Percentiles rank a stretch among this genome's conserved stretches.
These are phyloP conservation scores for Tauraco hartlaubi DNA, from an alignment of 2,797 vertebrate genomes.

Conservation along the genomic window DNA sequence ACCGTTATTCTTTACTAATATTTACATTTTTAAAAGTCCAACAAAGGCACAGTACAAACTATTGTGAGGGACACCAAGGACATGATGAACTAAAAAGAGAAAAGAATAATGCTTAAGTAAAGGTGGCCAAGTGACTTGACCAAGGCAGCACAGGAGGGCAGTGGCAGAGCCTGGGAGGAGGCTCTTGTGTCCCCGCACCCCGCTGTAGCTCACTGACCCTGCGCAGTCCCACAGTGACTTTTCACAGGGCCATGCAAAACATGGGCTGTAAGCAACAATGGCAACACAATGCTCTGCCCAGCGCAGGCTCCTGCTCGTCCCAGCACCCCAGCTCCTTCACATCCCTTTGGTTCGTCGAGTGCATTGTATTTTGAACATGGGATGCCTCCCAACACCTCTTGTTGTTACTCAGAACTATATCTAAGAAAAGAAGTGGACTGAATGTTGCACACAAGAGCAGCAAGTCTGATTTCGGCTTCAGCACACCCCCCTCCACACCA, in stretches of 20 bases:
- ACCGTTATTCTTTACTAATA: not conserved
- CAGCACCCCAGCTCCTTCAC: not conserved
- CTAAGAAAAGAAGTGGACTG: not conserved
- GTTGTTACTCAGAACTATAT: not conserved
- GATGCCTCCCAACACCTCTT: not conserved
- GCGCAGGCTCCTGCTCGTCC: not conserved
- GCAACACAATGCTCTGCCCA: not conserved
- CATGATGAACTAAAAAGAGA: not conserved
- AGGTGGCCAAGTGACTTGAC: not conserved
- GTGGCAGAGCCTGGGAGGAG: not conserved
- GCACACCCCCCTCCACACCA: rapidly evolving
- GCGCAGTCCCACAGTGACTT: not conserved
- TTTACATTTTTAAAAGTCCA: not conserved
- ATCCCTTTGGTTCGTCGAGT: rapidly evolving
- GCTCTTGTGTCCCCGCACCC: not conserved
- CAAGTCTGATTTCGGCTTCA: not conserved
- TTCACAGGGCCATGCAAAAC: not conserved
- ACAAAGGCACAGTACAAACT: not conserved
- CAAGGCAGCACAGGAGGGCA: rapidly evolving
- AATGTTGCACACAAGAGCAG: not conserved
- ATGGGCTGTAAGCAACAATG: not conserved
- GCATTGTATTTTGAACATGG: not conserved
- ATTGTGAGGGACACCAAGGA: not conserved
- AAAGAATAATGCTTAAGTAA: not conserved
- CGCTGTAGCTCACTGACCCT: rapidly evolving